phyloP scores from a whole-genome alignment of 2,797 vertebrate genomes.

The Florisuga fusca region DNA sequence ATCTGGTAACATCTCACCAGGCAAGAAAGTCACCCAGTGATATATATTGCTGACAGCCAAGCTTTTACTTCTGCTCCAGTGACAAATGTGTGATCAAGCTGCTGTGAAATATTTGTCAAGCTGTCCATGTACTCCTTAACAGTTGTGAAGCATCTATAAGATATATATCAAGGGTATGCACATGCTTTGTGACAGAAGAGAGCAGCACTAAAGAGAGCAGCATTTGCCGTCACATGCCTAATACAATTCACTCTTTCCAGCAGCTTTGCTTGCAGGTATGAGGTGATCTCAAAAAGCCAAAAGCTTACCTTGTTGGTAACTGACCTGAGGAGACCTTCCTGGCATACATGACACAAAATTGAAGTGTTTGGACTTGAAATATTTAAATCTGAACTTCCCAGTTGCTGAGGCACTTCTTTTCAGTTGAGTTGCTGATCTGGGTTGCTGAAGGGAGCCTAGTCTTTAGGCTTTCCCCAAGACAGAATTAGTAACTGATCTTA shows the following conservation, averaged over 20 bases:
- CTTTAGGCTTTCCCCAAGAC: not conserved
- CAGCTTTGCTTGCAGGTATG: not conserved
- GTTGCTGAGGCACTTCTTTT: not conserved
- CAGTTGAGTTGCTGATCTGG: not conserved
- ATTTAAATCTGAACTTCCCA: not conserved
- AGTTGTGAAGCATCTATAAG: not conserved
- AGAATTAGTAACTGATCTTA: not conserved
- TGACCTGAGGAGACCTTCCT: not conserved
- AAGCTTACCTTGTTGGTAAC: not conserved
- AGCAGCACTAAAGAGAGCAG: not conserved
- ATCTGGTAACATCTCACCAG: slow-evolving; percentile 22
- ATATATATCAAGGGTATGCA: not conserved
- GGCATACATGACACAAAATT: not conserved
- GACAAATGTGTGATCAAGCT: not conserved
- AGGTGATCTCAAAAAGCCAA: not conserved
- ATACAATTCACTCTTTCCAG: not conserved
- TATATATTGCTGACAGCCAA: not conserved
- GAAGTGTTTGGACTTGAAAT: not conserved
- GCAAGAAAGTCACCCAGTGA: not conserved
- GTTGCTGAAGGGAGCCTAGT: not conserved
- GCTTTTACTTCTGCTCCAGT: slow-evolving; percentile 24
- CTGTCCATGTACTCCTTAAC: not conserved
- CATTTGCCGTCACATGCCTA: not conserved
- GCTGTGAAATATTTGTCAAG: slow-evolving; percentile 5
- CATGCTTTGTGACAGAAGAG: not conserved